These are phyloP conservation scores for Holacanthella duospinosa DNA, from an alignment of 2,888 invertebrate species.

Conservation along the genomic window DNA sequence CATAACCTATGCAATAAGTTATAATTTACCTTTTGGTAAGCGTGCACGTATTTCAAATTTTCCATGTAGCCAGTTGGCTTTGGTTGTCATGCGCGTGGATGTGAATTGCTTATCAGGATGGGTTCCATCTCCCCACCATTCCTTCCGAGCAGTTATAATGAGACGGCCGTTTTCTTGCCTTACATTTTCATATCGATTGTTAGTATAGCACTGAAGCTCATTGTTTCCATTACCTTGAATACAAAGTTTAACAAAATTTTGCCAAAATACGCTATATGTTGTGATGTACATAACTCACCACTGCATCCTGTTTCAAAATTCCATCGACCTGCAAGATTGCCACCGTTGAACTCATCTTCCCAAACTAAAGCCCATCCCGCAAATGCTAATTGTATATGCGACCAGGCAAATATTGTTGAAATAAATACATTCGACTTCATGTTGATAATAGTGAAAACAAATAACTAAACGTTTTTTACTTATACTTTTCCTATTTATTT, in stretches of 20 bases:
- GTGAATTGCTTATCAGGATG: slow-evolving; percentile 27
- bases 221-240: slow-evolving; percentile 28
- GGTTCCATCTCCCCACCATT: slow-evolving; percentile 19
- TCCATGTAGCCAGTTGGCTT: slow-evolving; percentile 27
- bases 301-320: slow-evolving; percentile 27
- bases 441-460: too few species aligned
- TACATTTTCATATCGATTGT: slow-evolving; percentile 24
- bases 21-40: slow-evolving; percentile 31
- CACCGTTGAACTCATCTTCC: slow-evolving; percentile 33
- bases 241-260: neutral
- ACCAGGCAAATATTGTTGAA: too few species aligned
- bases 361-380: slow-evolving; percentile 12
- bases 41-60: slow-evolving; percentile 31
- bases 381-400: neutral
- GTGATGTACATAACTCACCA: slow-evolving; percentile 14
- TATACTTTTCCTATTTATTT: too few species aligned
- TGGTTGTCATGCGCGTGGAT: slow-evolving; percentile 27
- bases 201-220: slow-evolving; percentile 34
- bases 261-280: neutral
- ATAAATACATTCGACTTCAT: too few species aligned
- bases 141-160: slow-evolving; percentile 20
- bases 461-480: too few species aligned
- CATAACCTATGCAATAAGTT: too few species aligned
- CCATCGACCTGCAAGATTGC: slow-evolving; percentile 27
- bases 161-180: slow-evolving; percentile 28